Evolutionary conservation across 2,113 vertebrate genomes (phyloP).

Genomic region (Heloderma charlesbogerti): DNA sequence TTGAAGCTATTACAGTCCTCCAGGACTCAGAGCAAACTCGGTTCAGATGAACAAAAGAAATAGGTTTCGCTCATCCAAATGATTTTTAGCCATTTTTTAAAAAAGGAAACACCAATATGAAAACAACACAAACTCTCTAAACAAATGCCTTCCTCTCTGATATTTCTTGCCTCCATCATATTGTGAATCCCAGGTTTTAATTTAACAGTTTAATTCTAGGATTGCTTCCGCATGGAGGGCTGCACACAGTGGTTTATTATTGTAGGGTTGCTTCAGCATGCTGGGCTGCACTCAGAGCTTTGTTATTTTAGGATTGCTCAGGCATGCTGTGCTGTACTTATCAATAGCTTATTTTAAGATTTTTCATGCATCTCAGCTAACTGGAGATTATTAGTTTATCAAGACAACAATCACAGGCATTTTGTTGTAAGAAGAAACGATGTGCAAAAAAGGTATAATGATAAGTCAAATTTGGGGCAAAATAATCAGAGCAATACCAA

Average conservation of each 20-base stretch:
- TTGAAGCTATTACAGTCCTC: background rate
- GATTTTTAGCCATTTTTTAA: background rate
- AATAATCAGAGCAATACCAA: constrained; percentile 39
- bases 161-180: constrained; percentile 13
- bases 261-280: constrained; percentile 53
- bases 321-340: constrained; percentile 58
- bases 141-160: constrained; percentile 8
- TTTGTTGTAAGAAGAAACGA: constrained; percentile 59
- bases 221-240: constrained; percentile 53
- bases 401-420: constrained; percentile 56
- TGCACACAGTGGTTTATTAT: constrained; percentile 46
- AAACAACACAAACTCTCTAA: constrained; percentile 4
- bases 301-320: constrained; percentile 34
- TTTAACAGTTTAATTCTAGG: constrained; percentile 52
- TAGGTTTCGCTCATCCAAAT: background rate
- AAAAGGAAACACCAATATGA: background rate
- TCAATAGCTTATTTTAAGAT: constrained; percentile 55
- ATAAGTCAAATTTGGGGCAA: constrained; percentile 46
- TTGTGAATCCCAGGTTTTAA: constrained; percentile 31
- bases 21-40: background rate
- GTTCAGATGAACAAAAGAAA: background rate
- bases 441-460: constrained; percentile 40
- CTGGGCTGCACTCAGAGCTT: constrained; percentile 24
- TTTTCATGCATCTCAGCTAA: constrained; percentile 63
- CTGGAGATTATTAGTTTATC: constrained; percentile 65